Evolutionary conservation across 2,797 vertebrate species (phyloP).

Genomic region (Galaxias olidus): DNA sequence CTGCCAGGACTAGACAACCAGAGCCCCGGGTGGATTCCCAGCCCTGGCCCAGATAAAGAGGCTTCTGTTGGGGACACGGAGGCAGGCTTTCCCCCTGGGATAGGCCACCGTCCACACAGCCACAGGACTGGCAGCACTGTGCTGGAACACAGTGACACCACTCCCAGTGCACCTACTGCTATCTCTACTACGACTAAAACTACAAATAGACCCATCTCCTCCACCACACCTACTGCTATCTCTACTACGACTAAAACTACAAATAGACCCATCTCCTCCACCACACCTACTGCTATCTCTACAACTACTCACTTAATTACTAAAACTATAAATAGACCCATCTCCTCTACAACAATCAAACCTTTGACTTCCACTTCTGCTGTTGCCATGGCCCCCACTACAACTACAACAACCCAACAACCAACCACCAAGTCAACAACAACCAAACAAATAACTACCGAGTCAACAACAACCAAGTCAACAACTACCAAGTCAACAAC

Average conservation of each 20-base stretch:
- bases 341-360: slow-evolving; percentile 13
- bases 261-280: slow-evolving; percentile 12
- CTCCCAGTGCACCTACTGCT: not conserved
- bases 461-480: slow-evolving; percentile 37
- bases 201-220: not conserved
- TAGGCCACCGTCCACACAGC: not conserved
- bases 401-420: not conserved
- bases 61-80: too few relatives aligned
- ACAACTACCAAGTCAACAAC: slow-evolving; percentile 14
- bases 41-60: too few relatives aligned
- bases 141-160: not conserved
- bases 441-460: not conserved
- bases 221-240: not conserved
- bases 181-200: not conserved
- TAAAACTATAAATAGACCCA: slow-evolving; percentile 1
- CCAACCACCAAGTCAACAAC: not conserved
- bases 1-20: too few relatives aligned
- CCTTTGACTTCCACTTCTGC: slow-evolving; percentile 16
- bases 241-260: slow-evolving; percentile 42
- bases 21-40: too few relatives aligned
- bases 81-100: too few relatives aligned
- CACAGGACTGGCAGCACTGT: not conserved
- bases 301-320: slow-evolving; percentile 35
- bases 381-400: not conserved
- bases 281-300: slow-evolving; percentile 13